Evolutionary conservation across 2,113 vertebrate genomes (phyloP).

Genomic region (Hemiprocne comata): DNA sequence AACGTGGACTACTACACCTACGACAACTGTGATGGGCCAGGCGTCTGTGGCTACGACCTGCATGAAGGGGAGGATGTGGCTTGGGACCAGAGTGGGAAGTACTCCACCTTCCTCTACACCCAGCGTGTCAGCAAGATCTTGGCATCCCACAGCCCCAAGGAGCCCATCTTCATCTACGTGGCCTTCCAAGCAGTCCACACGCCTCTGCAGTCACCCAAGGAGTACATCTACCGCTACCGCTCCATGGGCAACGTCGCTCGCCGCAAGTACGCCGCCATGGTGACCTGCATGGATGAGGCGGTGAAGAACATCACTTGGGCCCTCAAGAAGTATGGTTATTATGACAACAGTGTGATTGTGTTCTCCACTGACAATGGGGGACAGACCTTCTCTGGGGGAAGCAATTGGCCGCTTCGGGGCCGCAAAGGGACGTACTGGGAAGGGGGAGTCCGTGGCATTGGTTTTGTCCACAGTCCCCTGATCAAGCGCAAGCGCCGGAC

Average conservation of each 20-base stretch:
- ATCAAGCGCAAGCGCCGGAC: constrained; percentile 86
- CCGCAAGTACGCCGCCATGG: constrained; percentile 95
- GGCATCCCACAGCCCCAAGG: constrained; percentile 85
- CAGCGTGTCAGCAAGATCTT: constrained; percentile 91
- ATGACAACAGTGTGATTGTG: constrained; percentile 91
- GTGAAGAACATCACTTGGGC: constrained; percentile 94
- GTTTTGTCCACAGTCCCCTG: constrained; percentile 95
- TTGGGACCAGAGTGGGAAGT: constrained; percentile 90
- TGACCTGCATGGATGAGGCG: constrained; percentile 93
- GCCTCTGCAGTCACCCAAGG: constrained; percentile 90
- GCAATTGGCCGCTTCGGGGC: constrained; percentile 95
- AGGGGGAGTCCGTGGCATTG: constrained; percentile 90
- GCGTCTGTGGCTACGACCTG: constrained; percentile 90
- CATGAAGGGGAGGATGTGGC: constrained; percentile 92
- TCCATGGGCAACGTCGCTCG: constrained; percentile 88
- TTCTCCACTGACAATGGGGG: constrained; percentile 96
- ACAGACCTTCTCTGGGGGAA: constrained; percentile 94
- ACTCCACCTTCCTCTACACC: constrained; percentile 94
- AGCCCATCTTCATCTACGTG: constrained; percentile 92
- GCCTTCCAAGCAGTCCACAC: constrained; percentile 97
- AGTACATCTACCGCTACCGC: constrained; percentile 92
- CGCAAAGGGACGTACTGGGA: constrained; percentile 99
- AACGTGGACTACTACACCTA: constrained; percentile 97
- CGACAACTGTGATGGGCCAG: constrained; percentile 90
- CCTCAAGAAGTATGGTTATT: constrained; percentile 94